Evolutionary conservation across 2,888 invertebrate species (phyloP), one percentile per base, ranked within the genome.

Genomic region (Amblyteles armatorius): DNA sequence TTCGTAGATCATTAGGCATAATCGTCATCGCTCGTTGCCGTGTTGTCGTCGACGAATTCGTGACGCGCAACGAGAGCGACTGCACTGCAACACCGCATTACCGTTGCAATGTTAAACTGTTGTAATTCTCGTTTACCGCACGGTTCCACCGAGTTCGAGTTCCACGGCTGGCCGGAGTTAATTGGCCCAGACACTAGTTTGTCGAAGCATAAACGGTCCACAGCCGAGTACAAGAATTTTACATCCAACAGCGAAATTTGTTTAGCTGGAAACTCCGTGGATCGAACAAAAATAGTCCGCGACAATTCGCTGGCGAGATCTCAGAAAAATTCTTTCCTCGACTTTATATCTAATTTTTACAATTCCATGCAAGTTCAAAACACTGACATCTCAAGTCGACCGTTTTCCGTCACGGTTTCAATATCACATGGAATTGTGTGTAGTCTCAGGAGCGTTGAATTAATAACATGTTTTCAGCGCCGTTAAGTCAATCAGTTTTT

Each of bases 131-230:
- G 68, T 36, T 69, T 16, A 44, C 72, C 60, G 26, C 73, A 65
- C 68, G 50, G 65, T 48, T 22, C 52, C 65, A 22, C 22, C 48
- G 44, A 26, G 55, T 79, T 71, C 77, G 44, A 76, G 77, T 55
- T 71, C 71, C 83, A 71, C 48, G 69, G 74, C 55, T 79, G 76
- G 65, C 74, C 48, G 79, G 52, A 71, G 71, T 83, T 79, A 83
- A 83, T 79, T 79, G 79, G 74, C 69, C 79, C 71, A 50, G 79
- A 76, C 55, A 55, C 33, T 65, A 73, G 69, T 83, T 79, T 44
- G 73, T 74, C 60, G 16, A 69, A 69, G 68, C 73, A 67, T 73
- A 73, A 48, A 48, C 68, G 83, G 79, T 50, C 60, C 73, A 29
- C 6, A 33, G 44, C 16, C 40, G 29, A 7, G 60, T 60, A 79